Evolutionary conservation across 2,888 invertebrate genomes (phyloP).

Genomic region (Platerodrilus igneus): DNA sequence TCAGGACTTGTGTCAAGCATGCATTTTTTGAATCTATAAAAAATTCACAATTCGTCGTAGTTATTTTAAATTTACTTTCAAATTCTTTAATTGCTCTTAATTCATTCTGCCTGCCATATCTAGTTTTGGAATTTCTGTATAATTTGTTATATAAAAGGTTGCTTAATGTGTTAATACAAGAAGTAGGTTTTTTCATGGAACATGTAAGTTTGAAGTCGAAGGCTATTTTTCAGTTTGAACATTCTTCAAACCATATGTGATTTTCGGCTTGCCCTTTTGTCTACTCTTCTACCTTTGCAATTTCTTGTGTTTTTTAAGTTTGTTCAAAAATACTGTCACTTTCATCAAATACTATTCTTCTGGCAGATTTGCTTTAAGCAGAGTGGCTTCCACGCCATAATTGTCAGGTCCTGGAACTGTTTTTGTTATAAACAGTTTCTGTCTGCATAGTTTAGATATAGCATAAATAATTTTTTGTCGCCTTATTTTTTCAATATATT

Average conservation of each 20-base stretch:
- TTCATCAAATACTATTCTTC: constrained; percentile 4
- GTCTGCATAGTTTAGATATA: not conserved
- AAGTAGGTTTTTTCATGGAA: constrained; percentile 18
- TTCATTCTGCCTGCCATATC: too few relatives aligned
- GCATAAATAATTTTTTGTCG: not conserved
- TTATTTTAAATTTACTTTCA: too few relatives aligned
- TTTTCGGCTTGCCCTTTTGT: constrained; percentile 29
- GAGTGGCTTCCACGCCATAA: constrained; percentile 5
- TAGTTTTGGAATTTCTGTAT: not conserved
- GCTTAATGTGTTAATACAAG: constrained; percentile 13
- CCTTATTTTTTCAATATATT: not conserved
- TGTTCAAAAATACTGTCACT: constrained; percentile 14
- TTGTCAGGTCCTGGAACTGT: constrained; percentile 5
- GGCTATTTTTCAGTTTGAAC: constrained; percentile 35
- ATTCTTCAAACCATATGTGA: constrained; percentile 32
- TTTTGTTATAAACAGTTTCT: too few relatives aligned
- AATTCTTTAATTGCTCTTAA: too few relatives aligned
- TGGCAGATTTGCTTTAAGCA: not conserved
- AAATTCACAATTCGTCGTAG: too few relatives aligned
- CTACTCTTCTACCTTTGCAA: constrained; percentile 13
- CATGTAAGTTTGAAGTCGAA: constrained; percentile 33
- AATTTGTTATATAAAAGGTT: constrained; percentile 11
- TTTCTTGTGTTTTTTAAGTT: constrained; percentile 15
- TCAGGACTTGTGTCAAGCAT: too few relatives aligned
- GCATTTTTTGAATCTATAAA: too few relatives aligned